Conservation (phyloP, 2,113 vertebrate genomes). For the Crotalus tigris region DNA sequence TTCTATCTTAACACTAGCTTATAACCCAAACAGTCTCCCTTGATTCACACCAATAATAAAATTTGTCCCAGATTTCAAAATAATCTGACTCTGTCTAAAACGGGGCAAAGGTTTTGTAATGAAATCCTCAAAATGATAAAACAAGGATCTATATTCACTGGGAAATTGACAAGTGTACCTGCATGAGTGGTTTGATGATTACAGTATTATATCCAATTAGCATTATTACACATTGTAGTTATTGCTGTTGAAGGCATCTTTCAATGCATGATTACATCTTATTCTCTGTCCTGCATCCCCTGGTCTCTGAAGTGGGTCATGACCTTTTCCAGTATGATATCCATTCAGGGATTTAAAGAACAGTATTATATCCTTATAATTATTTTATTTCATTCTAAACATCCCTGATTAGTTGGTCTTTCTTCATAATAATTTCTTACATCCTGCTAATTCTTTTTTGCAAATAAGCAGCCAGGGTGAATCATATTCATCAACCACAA, state of each 20-base stretch:
- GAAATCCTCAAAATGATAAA: neutral
- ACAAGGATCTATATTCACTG: neutral
- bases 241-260: neutral
- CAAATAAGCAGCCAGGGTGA: neutral
- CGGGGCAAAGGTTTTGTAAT: neutral
- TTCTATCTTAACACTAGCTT: too few species aligned
- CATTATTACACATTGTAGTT: neutral
- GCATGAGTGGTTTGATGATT: neutral
- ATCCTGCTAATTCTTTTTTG: neutral
- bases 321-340: neutral
- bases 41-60: too few species aligned
- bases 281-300: neutral
- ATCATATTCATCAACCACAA: neutral
- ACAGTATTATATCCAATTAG: neutral
- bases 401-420: neutral
- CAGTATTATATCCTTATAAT: neutral
- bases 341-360: neutral
- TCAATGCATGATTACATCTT: neutral
- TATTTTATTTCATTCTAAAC: neutral
- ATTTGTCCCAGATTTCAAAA: too few species aligned
- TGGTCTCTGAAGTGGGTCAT: neutral
- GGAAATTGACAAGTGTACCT: neutral
- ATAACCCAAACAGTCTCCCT: too few species aligned
- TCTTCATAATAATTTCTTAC: neutral
- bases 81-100: neutral